Conservation (phyloP, 2,888 invertebrate genomes). For the Zele albiditarsus region DNA sequence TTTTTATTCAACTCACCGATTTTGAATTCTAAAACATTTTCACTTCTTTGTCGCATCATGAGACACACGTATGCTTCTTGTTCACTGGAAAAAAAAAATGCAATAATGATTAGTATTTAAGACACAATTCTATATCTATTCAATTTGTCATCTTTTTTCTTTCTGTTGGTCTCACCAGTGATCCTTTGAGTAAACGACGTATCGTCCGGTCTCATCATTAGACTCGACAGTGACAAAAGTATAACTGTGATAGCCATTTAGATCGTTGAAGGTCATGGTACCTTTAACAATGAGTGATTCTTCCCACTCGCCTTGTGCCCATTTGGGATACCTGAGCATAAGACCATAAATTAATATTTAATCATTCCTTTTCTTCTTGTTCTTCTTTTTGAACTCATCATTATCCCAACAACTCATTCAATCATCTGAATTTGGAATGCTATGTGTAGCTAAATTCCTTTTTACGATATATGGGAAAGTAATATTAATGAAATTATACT, state of each 20-base stretch:
- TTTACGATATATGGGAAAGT: not conserved
- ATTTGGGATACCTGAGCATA: slow-evolving; percentile 75
- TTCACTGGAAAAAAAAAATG: slow-evolving; percentile 73
- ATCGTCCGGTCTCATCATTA: slow-evolving; percentile 70
- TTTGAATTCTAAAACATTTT: slow-evolving; percentile 77
- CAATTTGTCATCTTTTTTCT: not conserved
- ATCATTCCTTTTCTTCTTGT: not conserved
- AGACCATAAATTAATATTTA: not conserved
- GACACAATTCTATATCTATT: slow-evolving; percentile 11
- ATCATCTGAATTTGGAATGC: not conserved
- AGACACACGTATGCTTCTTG: slow-evolving; percentile 77
- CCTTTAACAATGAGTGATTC: slow-evolving; percentile 73
- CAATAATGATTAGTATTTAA: slow-evolving; percentile 5
- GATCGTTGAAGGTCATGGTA: slow-evolving; percentile 73
- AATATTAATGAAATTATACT: slow-evolving; percentile 53
- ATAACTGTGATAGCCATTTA: slow-evolving; percentile 73
- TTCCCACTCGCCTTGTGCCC: slow-evolving; percentile 80
- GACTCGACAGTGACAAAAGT: slow-evolving; percentile 72
- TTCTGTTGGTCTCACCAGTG: slow-evolving; percentile 72
- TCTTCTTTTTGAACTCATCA: not conserved
- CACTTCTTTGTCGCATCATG: slow-evolving; percentile 76
- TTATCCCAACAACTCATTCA: not conserved
- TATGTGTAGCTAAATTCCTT: not conserved
- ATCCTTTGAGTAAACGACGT: slow-evolving; percentile 72
- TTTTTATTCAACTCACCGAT: slow-evolving; percentile 55